Conservation (phyloP, 2,888 invertebrate species). For the Slavum lentiscoides region DNA sequence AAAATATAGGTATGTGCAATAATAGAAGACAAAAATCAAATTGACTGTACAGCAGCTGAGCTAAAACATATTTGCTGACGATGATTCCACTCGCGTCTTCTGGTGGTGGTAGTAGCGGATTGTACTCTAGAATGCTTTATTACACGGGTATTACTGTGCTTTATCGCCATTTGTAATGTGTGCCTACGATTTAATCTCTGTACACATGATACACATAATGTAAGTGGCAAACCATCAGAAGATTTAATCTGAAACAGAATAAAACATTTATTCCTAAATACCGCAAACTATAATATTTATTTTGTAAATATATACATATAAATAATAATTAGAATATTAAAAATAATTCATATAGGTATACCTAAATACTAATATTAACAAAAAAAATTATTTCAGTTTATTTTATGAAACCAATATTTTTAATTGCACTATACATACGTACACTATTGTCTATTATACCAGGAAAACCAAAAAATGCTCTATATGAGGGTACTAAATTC, state of each 20-base stretch:
- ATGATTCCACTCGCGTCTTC: constrained; percentile 32
- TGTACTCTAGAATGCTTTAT: background rate
- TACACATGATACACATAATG: constrained; percentile 65
- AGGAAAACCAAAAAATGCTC: too few relatives aligned
- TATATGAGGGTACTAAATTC: too few relatives aligned
- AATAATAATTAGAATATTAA: background rate
- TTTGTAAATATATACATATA: background rate
- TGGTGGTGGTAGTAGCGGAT: background rate
- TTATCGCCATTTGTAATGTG: constrained; percentile 43
- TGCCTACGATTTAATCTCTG: constrained; percentile 61
- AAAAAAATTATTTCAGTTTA: too few relatives aligned
- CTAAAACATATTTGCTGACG: constrained; percentile 24
- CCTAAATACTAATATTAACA: too few relatives aligned
- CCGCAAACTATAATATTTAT: background rate
- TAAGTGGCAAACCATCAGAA: constrained; percentile 63
- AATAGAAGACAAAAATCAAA: constrained; percentile 49
- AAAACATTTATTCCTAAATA: constrained; percentile 27
- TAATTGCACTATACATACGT: too few relatives aligned
- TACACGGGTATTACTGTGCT: constrained; percentile 19
- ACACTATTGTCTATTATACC: too few relatives aligned
- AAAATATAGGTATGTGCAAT: constrained; percentile 49
- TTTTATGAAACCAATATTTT: too few relatives aligned
- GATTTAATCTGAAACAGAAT: constrained; percentile 60
- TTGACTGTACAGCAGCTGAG: constrained; percentile 38
- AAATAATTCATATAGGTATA: background rate